Percentiles rank a stretch among this genome's conserved stretches.
These are phyloP conservation scores for Sceliomorpha sp. DNA, from an alignment of 2,888 invertebrate genomes.

Conservation along the genomic window DNA sequence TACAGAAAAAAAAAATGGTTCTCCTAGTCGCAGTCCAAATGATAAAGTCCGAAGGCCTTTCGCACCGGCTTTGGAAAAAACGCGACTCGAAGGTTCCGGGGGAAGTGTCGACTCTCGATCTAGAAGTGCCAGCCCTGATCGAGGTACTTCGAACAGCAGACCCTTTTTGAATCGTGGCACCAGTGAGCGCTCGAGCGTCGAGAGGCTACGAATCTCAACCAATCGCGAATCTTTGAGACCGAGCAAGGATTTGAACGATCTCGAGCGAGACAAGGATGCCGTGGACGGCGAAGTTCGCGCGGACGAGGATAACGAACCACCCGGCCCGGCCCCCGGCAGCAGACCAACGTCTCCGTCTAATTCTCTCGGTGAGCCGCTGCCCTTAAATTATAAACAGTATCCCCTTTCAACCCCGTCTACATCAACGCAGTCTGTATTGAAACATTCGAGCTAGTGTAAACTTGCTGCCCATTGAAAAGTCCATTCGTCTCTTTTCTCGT, in stretches of 20 bases:
- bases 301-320: slow-evolving; percentile 80
- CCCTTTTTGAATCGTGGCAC: slow-evolving; percentile 70
- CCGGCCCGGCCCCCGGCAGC: slow-evolving; percentile 76
- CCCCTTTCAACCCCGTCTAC: slow-evolving; percentile 55
- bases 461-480: slow-evolving; percentile 41
- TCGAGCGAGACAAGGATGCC: slow-evolving; percentile 73
- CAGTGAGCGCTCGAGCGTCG: slow-evolving; percentile 72
- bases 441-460: slow-evolving; percentile 39
- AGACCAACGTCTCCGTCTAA: slow-evolving; percentile 74
- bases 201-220: slow-evolving; percentile 71
- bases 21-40: slow-evolving; percentile 79
- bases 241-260: slow-evolving; percentile 69
- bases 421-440: slow-evolving; percentile 34
- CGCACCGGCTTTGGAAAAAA: slow-evolving; percentile 74
- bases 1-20: slow-evolving; percentile 71
- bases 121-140: slow-evolving; percentile 76
- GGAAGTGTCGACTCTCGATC: slow-evolving; percentile 77
- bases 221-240: slow-evolving; percentile 68
- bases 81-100: slow-evolving; percentile 74
- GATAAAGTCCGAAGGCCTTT: slow-evolving; percentile 80
- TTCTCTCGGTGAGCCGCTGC: slow-evolving; percentile 66
- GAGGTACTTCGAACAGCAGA: slow-evolving; percentile 62
- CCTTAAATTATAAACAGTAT: slow-evolving; percentile 64
- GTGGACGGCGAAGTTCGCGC: slow-evolving; percentile 73
- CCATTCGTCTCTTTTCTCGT: slow-evolving; percentile 34